A percentile compares a stretch with the other conserved stretches of the same genome.
phyloP scores from a whole-genome alignment of 2,113 vertebrate genomes.

The Danionella cerebrum region DNA sequence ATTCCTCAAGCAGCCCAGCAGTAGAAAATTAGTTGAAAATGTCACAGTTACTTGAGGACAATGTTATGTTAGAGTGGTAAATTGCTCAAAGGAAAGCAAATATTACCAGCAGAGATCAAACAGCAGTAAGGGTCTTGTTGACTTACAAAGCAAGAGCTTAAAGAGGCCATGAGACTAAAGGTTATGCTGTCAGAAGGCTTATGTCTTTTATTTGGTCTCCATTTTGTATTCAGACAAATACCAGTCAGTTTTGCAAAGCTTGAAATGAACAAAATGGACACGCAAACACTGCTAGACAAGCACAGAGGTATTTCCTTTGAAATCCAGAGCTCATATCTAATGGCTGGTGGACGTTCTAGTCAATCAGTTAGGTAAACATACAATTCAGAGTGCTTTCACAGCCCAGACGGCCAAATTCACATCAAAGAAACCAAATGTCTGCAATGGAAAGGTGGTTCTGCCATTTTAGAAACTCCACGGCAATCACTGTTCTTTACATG shows the following conservation, averaged over 20 bases:
- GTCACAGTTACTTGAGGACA: not conserved
- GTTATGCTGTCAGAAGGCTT: conserved; percentile 7
- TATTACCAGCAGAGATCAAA: conserved; percentile 20
- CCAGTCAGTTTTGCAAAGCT: conserved; percentile 13
- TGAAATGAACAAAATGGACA: not conserved
- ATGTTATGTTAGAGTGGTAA: conserved; percentile 6
- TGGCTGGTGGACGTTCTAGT: conserved; percentile 34
- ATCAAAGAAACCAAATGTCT: conserved; percentile 44
- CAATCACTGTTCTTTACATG: not conserved
- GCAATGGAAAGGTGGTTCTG: not conserved
- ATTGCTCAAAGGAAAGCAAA: conserved; percentile 26
- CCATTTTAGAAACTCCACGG: not conserved
- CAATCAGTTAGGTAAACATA: conserved; percentile 48
- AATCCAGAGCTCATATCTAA: conserved; percentile 26
- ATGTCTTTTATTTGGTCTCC: conserved; percentile 18
- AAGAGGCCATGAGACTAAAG: conserved; percentile 3
- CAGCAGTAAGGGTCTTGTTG: conserved; percentile 6
- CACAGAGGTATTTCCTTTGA: conserved; percentile 36
- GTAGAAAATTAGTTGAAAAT: not conserved
- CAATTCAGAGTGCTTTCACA: conserved; percentile 32
- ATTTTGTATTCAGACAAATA: conserved; percentile 26
- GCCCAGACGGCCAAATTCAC: conserved; percentile 30
- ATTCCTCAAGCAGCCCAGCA: conserved; percentile 27
- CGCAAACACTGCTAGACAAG: conserved; percentile 8
- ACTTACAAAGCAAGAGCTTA: not conserved